Evolutionary conservation across 2,113 vertebrate species (phyloP).

Genomic region (Apteryx mantelli): DNA sequence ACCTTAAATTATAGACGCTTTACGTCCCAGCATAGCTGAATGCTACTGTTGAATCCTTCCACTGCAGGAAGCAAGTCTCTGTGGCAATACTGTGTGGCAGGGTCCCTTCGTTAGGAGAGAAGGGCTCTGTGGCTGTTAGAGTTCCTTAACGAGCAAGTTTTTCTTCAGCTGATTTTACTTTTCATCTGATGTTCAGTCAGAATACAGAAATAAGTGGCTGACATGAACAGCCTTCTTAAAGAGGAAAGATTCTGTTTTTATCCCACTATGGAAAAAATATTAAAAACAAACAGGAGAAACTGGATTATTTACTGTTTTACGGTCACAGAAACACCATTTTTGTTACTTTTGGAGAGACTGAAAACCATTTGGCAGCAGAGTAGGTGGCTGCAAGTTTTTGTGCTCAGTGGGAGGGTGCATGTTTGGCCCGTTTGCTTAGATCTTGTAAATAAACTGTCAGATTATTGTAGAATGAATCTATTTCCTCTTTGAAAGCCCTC

Average conservation of each 20-base stretch:
- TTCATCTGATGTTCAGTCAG: too few species aligned
- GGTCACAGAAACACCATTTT: background rate
- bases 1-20: too few species aligned
- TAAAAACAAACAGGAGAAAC: background rate
- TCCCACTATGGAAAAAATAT: background rate
- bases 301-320: background rate
- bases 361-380: background rate
- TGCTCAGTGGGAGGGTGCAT: background rate
- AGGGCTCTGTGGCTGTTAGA: background rate
- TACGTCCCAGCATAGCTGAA: too few species aligned
- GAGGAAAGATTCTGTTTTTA: background rate
- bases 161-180: background rate
- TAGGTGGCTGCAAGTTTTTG: background rate
- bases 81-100: too few species aligned
- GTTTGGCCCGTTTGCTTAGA: background rate
- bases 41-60: too few species aligned
- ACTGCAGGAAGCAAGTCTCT: background rate
- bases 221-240: background rate
- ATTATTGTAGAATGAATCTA: constrained; percentile 41
- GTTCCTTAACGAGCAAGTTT: background rate
- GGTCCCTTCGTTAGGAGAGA: background rate
- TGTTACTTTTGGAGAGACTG: background rate
- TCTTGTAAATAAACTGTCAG: background rate
- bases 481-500: constrained; percentile 12
- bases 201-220: background rate